Conservation (phyloP, 2,113 vertebrate genomes). For the Cercocebus atys region DNA sequence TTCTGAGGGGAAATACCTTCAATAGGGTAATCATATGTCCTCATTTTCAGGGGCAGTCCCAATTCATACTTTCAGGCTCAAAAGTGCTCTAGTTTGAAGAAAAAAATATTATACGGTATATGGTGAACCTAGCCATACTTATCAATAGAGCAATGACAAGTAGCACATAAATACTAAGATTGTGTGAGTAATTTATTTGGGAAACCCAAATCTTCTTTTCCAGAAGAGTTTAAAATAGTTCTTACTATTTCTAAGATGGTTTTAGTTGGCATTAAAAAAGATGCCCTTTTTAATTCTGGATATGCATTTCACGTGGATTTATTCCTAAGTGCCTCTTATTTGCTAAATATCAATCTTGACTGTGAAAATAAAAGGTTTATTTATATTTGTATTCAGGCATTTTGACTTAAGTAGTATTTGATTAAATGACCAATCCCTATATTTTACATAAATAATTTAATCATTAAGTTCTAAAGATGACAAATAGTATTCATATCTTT, state of each 20-base stretch:
- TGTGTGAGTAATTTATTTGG: background rate
- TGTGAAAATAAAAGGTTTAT: background rate
- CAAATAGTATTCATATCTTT: background rate
- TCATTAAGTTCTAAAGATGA: background rate
- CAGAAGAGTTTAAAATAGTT: constrained; percentile 7
- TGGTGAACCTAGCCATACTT: background rate
- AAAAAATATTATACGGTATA: background rate
- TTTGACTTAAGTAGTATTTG: background rate
- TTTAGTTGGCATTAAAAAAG: background rate
- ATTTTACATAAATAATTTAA: background rate
- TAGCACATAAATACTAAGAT: background rate
- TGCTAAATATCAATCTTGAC: background rate
- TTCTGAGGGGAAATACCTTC: background rate
- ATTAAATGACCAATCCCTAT: background rate
- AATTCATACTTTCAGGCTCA: background rate
- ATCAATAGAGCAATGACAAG: background rate
- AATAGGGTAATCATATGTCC: background rate
- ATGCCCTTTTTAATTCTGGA: background rate
- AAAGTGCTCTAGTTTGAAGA: background rate
- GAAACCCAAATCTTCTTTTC: background rate
- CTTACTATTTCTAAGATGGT: background rate
- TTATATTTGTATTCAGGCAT: background rate
- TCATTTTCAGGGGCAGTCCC: background rate
- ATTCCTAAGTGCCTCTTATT: background rate
- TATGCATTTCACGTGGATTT: background rate